Evolutionary conservation across 2,888 invertebrate genomes (phyloP).

Genomic region (Criorhina ranunculi): DNA sequence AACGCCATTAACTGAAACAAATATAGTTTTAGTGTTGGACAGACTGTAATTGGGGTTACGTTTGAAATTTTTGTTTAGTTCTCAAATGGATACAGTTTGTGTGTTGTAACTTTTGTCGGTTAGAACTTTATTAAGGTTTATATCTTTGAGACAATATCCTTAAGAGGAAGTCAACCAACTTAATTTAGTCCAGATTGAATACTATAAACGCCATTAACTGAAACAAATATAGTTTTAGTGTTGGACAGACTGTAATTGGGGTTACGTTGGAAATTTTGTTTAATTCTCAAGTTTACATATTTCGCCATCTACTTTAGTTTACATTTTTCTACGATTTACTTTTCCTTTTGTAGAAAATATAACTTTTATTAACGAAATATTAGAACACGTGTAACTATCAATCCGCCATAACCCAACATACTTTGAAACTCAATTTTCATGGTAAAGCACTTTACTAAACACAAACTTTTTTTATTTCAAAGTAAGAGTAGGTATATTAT

Average conservation of each 20-base stretch:
- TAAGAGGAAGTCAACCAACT: slow-evolving; percentile 79
- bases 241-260: slow-evolving; percentile 51
- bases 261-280: neutral
- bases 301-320: neutral
- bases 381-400: slow-evolving; percentile 65
- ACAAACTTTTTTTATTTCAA: neutral
- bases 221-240: slow-evolving; percentile 74
- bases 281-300: too few relatives aligned
- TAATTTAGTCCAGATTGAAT: slow-evolving; percentile 80
- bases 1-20: slow-evolving; percentile 62
- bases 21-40: slow-evolving; percentile 77
- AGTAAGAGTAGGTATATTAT: neutral
- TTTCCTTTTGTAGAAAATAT: neutral
- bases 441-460: slow-evolving; percentile 13
- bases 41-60: neutral
- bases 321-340: neutral
- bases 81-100: neutral
- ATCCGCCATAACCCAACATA: slow-evolving; percentile 71
- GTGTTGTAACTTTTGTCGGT: neutral
- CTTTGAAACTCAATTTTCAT: slow-evolving; percentile 23
- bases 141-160: slow-evolving; percentile 80
- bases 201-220: slow-evolving; percentile 76
- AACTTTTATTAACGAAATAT: slow-evolving; percentile 28
- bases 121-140: slow-evolving; percentile 79
- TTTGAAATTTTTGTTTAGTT: neutral